phyloP scores from a whole-genome alignment of 2,797 vertebrate genomes.

The Pipistrellus pygmaeus region DNA sequence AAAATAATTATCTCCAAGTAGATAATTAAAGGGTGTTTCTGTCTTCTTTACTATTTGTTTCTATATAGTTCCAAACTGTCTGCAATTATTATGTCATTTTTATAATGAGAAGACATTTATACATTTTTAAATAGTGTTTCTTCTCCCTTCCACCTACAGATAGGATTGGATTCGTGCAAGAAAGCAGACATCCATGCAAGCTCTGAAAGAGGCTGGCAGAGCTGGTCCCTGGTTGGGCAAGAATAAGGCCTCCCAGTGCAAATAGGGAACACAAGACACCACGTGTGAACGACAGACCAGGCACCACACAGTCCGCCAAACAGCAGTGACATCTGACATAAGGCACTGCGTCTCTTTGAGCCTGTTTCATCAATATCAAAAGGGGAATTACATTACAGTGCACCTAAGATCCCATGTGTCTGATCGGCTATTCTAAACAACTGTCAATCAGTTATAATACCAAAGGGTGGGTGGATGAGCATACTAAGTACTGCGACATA shows the following conservation, averaged over 20 bases:
- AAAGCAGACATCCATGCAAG: neutral
- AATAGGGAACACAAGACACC: neutral
- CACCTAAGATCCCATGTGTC: neutral
- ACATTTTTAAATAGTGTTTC: neutral
- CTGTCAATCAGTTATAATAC: neutral
- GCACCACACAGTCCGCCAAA: neutral
- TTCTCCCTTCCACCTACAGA: neutral
- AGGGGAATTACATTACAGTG: neutral
- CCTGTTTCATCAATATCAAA: neutral
- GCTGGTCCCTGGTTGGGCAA: rapidly evolving
- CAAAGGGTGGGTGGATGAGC: neutral
- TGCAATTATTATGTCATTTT: conserved; percentile 16
- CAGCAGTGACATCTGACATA: neutral
- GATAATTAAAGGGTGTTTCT: neutral
- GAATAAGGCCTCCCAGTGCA: neutral
- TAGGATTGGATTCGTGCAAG: neutral
- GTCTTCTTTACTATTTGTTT: neutral
- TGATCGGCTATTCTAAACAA: neutral
- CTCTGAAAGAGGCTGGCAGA: neutral
- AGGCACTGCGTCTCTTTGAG: neutral
- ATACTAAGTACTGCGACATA: neutral
- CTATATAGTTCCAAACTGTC: neutral
- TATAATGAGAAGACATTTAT: neutral
- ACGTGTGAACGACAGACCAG: rapidly evolving
- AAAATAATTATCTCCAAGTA: neutral